Base-by-base conservation (phyloP, 2,888 invertebrate genomes). In the Nomada lathburiana region DNA sequence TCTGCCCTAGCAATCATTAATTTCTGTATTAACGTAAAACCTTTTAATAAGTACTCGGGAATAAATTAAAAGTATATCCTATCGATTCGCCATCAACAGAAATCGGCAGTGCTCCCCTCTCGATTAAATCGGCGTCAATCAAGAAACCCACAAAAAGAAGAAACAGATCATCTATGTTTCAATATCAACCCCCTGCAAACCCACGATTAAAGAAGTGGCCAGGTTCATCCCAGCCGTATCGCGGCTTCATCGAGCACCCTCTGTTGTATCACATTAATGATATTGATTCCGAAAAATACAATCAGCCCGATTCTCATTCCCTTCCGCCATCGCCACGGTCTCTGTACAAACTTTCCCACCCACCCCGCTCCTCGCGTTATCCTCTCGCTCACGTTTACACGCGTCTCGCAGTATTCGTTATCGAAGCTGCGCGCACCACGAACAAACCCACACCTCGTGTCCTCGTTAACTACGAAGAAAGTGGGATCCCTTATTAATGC, bases 231-330 rank as follows among this genome's bases (percentile, higher is more conserved):
- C 73, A 64, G 52, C 64, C 87, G 85, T 90, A 89, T 89, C 90
- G 88, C 86, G 88, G 85, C 89, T 89, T 92, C 89, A 91, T 92
- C 91, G 89, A 88, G 87, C 90, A 89, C 89, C 91, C 91, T 91
- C 91, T 88, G 90, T 92, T 92, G 92, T 89, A 92, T 92, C 89
- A 88, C 92, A 93, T 93, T 92, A 93, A 92, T 90, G 91, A 93
- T 92, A 93, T 92, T 91, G 92, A 92, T 92, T 92, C 89, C 88
- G 88, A 89, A 92, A 91, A 91, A 92, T 90, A 90, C 91, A 92
- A 92, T 92, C 92, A 90, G 82, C 88, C 44, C 73, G 59, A 52
- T 69, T 67, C 60, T 47, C 42, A 47, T 62, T n/a, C 57, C 59
- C 62, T 63, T 63, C 59, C 20, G 18, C n/a, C 20, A 36, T 36